Conservation (phyloP, 2,888 invertebrate genomes). For the Trypoxylon attenuatum region DNA sequence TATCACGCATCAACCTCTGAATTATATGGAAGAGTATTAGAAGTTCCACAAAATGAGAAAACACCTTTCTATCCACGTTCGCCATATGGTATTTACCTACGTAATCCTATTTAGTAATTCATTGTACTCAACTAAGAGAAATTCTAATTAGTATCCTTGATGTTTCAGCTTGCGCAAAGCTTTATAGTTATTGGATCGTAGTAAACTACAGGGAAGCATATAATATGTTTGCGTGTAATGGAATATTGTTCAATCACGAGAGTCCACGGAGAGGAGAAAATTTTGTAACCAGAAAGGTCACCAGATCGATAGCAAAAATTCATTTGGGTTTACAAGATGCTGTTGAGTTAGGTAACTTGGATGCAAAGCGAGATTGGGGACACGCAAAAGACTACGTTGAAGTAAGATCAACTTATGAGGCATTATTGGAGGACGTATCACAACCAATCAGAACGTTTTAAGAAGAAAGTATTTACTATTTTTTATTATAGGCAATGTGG, state of each 20-base stretch:
- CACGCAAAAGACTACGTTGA: conserved; percentile 97
- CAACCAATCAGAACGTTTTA: too few relatives aligned
- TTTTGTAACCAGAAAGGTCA: conserved; percentile 98
- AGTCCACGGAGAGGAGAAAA: conserved; percentile 97
- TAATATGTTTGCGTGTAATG: conserved; percentile 96
- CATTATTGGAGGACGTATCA: too few relatives aligned
- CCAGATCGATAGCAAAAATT: conserved; percentile 98
- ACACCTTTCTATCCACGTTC: conserved; percentile 98
- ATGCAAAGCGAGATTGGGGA: conserved; percentile 98
- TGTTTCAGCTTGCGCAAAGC: conserved; percentile 90
- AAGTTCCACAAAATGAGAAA: conserved; percentile 94
- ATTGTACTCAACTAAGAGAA: not conserved
- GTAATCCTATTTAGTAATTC: not conserved
- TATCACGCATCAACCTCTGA: conserved; percentile 98
- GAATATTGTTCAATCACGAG: conserved; percentile 97
- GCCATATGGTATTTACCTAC: conserved; percentile 86
- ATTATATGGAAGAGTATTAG: conserved; percentile 93
- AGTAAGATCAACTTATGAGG: conserved; percentile 75
- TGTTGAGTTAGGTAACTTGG: conserved; percentile 94
- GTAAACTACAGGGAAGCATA: conserved; percentile 97
- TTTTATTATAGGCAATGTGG: conserved; percentile 93
- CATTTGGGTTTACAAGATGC: conserved; percentile 88
- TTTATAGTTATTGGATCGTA: conserved; percentile 97
- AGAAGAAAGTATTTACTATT: not conserved
- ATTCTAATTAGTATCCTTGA: not conserved